phyloP scores from a whole-genome alignment of 2,888 invertebrate genomes.

The Tenthredo distinguenda region DNA sequence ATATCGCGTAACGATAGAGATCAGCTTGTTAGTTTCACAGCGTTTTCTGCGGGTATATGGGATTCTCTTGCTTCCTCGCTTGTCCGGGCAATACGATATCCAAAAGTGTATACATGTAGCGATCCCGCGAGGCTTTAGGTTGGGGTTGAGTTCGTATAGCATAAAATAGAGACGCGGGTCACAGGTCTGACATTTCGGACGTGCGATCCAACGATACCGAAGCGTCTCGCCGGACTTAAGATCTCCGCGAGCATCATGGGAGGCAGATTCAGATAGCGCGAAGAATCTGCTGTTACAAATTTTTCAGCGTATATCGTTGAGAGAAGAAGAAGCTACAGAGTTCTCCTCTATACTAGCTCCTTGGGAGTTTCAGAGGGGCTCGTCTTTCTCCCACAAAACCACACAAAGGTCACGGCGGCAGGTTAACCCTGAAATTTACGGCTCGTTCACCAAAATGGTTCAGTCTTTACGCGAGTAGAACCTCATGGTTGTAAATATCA shows the following conservation, averaged over 20 bases:
- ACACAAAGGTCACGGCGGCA: constrained; percentile 13
- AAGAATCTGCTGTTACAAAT: constrained; percentile 53
- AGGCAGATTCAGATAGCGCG: constrained; percentile 63
- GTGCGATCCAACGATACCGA: constrained; percentile 71
- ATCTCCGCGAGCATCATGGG: constrained; percentile 54
- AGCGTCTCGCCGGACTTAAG: constrained; percentile 48
- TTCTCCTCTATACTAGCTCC: neutral
- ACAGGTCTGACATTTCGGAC: constrained; percentile 73
- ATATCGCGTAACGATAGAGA: constrained; percentile 69
- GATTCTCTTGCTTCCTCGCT: neutral
- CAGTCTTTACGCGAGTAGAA: constrained; percentile 10
- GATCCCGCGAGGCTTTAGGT: constrained; percentile 54
- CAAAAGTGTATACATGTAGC: neutral
- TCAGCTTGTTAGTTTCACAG: constrained; percentile 74
- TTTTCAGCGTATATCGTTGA: constrained; percentile 25
- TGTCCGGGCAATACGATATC: constrained; percentile 21
- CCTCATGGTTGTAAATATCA: constrained; percentile 16
- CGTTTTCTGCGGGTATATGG: neutral
- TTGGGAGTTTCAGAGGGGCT: neutral
- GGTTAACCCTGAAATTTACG: constrained; percentile 41
- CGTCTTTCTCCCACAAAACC: neutral
- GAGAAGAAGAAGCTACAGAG: neutral
- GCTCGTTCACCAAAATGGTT: constrained; percentile 25
- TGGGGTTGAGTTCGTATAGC: constrained; percentile 53
- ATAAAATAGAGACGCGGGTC: constrained; percentile 68